Evolutionary conservation across 2,888 invertebrate genomes (phyloP), one percentile per base, ranked within the genome.

Genomic region (Neoscelio sp.): DNA sequence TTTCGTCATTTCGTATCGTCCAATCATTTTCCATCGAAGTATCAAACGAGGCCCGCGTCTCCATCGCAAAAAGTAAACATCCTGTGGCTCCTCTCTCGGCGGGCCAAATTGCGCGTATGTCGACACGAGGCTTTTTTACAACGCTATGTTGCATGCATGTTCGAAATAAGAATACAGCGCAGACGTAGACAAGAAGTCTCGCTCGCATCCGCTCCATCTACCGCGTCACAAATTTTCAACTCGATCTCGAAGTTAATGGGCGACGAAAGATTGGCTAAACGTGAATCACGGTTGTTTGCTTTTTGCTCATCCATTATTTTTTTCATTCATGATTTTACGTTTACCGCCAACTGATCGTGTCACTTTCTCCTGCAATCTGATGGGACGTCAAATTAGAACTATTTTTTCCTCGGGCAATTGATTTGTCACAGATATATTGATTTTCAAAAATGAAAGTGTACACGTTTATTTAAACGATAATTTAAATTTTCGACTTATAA

Each of bases 81-180:
- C 73, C 71, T 68, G 48, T 28, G n/a, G 20, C 17, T 28, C 28
- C 26, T 73, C 64, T 56, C 35, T 48, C 18, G 35, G 4, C 30
- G 40, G 35, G 33, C 68, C 58, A 58, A 78, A 78, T 73, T 38
- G 68, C 68, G 58, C 52, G 65, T 65, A 75, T 58, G 79, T 73
- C 62, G 67, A 48, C 71, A 40, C 71, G 56, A 30, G 8, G 10
- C 17, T 80, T 80, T 79, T 80, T 79, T 54, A 40, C 50, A 13
- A 26, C 35, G 33, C 50, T 26, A 38, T 20, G 18, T 23, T 60
- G 38, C 48, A 52, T 28, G 71, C 12, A 60, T 15, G 71, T 54
- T 40, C 23, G 40, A 85, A 85, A 85, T 85, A 86, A 85, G 82
- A 85, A 80, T 82, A 71, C 71, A 78, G 82, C 76, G 82, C 82